Evolutionary conservation across 1,140 invertebrate species (phyloP), one percentile per base, ranked within the genome.

Genomic region (Rhagoletis zephyria): DNA sequence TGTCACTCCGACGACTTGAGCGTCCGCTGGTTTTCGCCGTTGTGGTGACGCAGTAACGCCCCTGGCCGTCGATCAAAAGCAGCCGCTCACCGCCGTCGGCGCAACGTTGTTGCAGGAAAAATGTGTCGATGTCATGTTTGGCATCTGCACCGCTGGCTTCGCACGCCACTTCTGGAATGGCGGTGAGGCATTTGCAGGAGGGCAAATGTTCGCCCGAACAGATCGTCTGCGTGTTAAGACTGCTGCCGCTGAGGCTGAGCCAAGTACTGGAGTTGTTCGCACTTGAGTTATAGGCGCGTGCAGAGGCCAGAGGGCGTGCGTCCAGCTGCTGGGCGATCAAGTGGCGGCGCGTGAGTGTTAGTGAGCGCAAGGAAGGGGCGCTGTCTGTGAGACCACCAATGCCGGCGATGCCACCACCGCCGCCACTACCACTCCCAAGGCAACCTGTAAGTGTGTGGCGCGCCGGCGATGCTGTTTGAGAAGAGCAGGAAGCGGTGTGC

Each of bases 401-500:
- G 93, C 95, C 89, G 95, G 94, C 85, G 94, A 95, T 89, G 94
- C 95, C 81, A 10, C 77, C 61, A 93, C 95, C 89, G 95, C 94
- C 81, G 95, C 94, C 81, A 94, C 95, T 89, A 94, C 94, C 95
- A 87, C 94, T 94, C 3, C 65, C 67, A 30, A 74, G 19, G 19
- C 74, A 81, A 56, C 74, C 74, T 48, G 60, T 74, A 12, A 60
- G 67, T n/a, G 51, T 81, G 88, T 94, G 94, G 85, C 94, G 94
- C 88, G 95, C 95, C 19, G 95, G 95, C 30, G 95, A 96, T 89
- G 95, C 96, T 89, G 96, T 94, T 7, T 96, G 96, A 86, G 96
- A 97, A 77, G 95, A 95, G 64, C 96, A 94, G 89, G 95, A 93
- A 90, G 95, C 94, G 6, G 94, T 94, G 7, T 92, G 93, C 89